Evolutionary conservation across 2,888 invertebrate species (phyloP).

Genomic region (Hipparchia sbordonii): DNA sequence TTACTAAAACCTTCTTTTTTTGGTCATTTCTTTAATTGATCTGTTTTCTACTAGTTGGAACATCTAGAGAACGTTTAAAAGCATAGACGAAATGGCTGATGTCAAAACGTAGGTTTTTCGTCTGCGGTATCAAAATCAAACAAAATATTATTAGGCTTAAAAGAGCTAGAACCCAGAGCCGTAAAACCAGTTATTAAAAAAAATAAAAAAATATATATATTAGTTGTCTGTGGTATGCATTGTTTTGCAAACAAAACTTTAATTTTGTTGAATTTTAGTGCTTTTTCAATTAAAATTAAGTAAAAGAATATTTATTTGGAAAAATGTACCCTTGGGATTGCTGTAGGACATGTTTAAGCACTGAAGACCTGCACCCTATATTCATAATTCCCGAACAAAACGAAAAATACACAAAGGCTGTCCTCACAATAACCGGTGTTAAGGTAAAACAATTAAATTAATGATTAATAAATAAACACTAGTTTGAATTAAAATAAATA

Average conservation of each 20-base stretch:
- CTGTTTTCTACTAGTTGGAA: not conserved
- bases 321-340: conserved; percentile 47
- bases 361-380: conserved; percentile 57
- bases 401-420: conserved; percentile 59
- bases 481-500: not conserved
- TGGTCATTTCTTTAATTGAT: no score
- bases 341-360: conserved; percentile 62
- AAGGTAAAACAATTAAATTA: conserved; percentile 50
- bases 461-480: not conserved
- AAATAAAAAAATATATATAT: not conserved
- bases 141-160: no score
- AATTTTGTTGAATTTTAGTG: not conserved
- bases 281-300: not conserved
- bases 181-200: no score
- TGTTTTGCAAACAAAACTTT: conserved; percentile 6
- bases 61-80: not conserved
- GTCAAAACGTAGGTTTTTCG: not conserved
- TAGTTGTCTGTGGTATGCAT: not conserved
- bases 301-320: not conserved
- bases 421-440: conserved; percentile 56
- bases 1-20: no score
- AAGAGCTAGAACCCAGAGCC: no score
- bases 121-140: not conserved
- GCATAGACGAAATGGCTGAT: not conserved
- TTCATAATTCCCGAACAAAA: conserved; percentile 53